Evolutionary conservation across 2,888 invertebrate species (phyloP).

Genomic region (Crematogaster levior): DNA sequence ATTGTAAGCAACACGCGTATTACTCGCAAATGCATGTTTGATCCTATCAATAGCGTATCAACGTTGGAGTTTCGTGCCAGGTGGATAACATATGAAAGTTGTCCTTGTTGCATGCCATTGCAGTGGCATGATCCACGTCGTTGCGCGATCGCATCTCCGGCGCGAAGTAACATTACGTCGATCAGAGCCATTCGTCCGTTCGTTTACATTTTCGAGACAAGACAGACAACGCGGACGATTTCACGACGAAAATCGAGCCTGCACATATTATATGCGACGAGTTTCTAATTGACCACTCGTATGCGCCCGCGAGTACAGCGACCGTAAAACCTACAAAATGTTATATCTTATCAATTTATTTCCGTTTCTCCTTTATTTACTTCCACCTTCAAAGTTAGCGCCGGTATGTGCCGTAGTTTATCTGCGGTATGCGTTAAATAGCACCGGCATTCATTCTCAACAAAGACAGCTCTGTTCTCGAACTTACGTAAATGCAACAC

Average conservation of each 20-base stretch:
- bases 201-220: conserved; percentile 35
- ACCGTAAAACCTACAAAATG: conserved; percentile 31
- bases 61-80: conserved; percentile 54
- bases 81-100: conserved; percentile 14
- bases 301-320: conserved; percentile 10
- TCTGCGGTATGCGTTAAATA: conserved; percentile 1
- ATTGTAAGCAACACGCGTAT: conserved; percentile 38
- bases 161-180: conserved; percentile 34
- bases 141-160: conserved; percentile 48
- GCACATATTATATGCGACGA: not conserved
- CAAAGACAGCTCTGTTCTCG: not conserved
- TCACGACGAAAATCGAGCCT: conserved; percentile 27
- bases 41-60: conserved; percentile 62
- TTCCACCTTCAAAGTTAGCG: not conserved
- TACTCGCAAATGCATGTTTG: conserved; percentile 41
- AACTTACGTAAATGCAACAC: not conserved
- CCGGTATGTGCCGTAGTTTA: not conserved
- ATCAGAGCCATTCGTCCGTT: conserved; percentile 10
- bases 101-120: conserved; percentile 43
- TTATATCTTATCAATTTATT: conserved; percentile 33
- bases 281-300: conserved; percentile 39
- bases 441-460: conserved; percentile 6
- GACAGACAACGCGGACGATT: not conserved
- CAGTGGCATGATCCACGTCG: conserved; percentile 41
- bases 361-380: not conserved